phyloP scores from a whole-genome alignment of 2,797 vertebrate species.

The Sphenopsis melanotis region DNA sequence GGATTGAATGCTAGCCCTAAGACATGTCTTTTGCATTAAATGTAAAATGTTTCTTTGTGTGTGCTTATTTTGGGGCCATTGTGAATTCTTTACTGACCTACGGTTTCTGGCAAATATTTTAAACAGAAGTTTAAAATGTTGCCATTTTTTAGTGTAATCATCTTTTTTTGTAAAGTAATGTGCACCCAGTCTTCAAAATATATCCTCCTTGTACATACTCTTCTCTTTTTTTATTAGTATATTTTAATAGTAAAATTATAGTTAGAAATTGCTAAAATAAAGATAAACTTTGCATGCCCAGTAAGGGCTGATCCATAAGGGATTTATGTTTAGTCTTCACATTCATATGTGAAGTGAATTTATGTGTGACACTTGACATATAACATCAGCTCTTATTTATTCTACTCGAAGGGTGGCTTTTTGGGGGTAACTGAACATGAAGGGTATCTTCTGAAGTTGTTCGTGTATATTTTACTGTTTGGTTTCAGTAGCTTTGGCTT shows the following conservation, averaged over 20 bases:
- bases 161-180: not conserved
- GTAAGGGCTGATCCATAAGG: not conserved
- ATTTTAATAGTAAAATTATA: not conserved
- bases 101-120: constrained; percentile 17
- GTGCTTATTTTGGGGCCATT: not conserved
- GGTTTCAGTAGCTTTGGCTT: not conserved
- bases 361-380: not conserved
- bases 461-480: not conserved
- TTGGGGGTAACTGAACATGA: not conserved
- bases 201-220: not conserved
- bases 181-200: not conserved
- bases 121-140: constrained; percentile 41
- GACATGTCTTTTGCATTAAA: not conserved
- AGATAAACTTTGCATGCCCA: not conserved
- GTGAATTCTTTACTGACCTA: not conserved
- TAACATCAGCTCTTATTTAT: not conserved
- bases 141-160: not conserved
- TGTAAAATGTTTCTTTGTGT: not conserved
- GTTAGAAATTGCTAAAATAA: not conserved
- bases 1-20: constrained; percentile 20
- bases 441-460: not conserved
- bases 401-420: not conserved
- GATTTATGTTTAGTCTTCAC: not conserved
- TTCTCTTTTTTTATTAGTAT: not conserved
- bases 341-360: not conserved